Evolutionary conservation across 2,888 invertebrate species (phyloP).

Genomic region (Saturnia japonica): DNA sequence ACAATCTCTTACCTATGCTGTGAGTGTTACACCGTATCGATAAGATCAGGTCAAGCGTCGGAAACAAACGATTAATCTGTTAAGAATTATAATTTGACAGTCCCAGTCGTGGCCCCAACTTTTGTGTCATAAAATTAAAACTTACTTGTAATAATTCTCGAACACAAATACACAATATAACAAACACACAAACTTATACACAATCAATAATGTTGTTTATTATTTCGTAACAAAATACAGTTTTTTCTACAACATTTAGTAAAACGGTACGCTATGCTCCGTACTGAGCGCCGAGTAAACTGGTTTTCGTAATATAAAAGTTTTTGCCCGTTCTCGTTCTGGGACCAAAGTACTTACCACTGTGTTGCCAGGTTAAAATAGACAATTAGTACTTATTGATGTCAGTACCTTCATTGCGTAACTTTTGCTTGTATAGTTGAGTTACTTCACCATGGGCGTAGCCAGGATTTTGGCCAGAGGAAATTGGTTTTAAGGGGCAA

Average conservation of each 20-base stretch:
- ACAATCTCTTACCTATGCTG: background rate
- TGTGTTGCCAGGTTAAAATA: background rate
- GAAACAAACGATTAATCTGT: constrained; percentile 4
- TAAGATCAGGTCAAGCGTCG: constrained; percentile 5
- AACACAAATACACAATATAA: background rate
- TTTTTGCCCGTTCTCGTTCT: background rate
- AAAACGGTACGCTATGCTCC: background rate
- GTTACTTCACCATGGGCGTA: no score
- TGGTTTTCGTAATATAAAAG: constrained; percentile 6
- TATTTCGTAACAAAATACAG: constrained; percentile 7
- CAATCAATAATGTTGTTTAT: background rate
- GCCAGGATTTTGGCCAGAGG: no score
- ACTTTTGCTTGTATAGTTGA: background rate
- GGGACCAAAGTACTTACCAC: background rate
- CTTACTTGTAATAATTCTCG: background rate
- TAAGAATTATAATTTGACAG: constrained; percentile 3
- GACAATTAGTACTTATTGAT: background rate
- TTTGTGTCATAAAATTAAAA: background rate
- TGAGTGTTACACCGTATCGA: background rate
- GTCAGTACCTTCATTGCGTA: background rate
- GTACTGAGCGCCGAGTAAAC: background rate
- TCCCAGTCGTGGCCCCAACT: constrained; percentile 4
- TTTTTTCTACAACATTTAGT: background rate
- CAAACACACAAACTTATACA: background rate
- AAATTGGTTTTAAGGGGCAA: no score